Base-by-base conservation (phyloP, 2,888 invertebrate genomes). In the Ypsolopha scabrella region DNA sequence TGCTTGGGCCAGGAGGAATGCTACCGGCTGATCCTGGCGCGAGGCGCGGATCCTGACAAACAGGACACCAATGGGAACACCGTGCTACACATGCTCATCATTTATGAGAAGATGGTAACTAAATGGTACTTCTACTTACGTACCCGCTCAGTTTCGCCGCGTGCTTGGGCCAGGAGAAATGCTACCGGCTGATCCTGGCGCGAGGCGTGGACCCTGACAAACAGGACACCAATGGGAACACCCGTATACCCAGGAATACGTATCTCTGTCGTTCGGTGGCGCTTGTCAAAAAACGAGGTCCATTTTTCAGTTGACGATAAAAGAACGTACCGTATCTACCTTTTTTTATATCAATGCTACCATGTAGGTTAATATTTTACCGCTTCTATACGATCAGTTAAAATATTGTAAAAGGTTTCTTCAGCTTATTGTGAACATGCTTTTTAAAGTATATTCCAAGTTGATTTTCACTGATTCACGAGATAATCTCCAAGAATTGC, bases 61-160 rank as follows among this genome's bases (percentile, higher is more conserved):
- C 97, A 97, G 74, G 99, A 99, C 69, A 96, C 97, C 0, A 99
- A 99, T 72, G 99, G 99, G 41, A 99, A 99, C 70, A 98, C 98
- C 0, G 95, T 97, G 0, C 86, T 99, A 39, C 99, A 99, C 70
- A 94, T 99, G 92, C 88, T 99, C 46, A 97, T 99, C 50, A 98
- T 99, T 64, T 96, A 97, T 73, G 93, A 97, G 64, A 97, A 97
- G 81, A 80, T 93, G 75, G 95, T 94, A 75, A 79, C n/a, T n/a
- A n/a, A n/a, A n/a, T n/a, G n/a, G n/a, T n/a, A n/a, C n/a, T n/a
- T n/a, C n/a, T n/a, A n/a, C n/a, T n/a, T n/a, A n/a, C n/a, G 80
- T 99, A 97, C 80, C 98, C 99, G 0, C 78, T 99, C 47, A 94
- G 94, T 57, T 99, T 99, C 77, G 97, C 99, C 0, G 98, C 99